Evolutionary conservation across 30 jellyfish, hydroid and myxozoan species (phyloP).

Genomic region (Hydractinia echinata): DNA sequence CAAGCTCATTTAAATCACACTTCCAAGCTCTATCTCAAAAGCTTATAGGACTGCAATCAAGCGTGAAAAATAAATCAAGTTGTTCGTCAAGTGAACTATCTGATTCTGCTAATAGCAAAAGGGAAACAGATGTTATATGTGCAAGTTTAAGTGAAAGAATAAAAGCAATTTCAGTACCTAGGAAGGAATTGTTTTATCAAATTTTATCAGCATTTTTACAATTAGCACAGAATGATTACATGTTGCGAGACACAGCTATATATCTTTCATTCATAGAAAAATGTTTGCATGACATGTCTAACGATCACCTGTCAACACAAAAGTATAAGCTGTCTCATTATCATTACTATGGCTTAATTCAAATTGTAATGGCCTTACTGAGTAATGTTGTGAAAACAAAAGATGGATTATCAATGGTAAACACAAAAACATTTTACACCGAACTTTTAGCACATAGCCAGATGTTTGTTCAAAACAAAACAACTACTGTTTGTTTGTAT

Average conservation of each 20-base stretch:
- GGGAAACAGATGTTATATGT: neutral
- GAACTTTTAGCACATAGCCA: neutral
- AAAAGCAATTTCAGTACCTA: neutral
- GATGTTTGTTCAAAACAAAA: neutral
- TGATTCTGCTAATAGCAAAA: neutral
- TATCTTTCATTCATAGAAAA: constrained; percentile 9
- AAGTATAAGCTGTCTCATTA: neutral
- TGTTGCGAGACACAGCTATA: neutral
- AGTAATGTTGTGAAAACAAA: neutral
- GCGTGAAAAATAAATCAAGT: neutral
- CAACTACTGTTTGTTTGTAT: neutral
- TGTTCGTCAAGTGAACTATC: constrained; percentile 7
- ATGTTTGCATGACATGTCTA: neutral
- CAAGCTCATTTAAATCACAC: constrained; percentile 8
- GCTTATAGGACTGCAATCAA: neutral
- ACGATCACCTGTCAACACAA: neutral
- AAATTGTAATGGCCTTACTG: neutral
- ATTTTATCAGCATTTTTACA: constrained; percentile 3
- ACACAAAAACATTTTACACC: neutral
- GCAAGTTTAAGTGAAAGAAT: neutral
- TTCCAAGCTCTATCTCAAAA: neutral
- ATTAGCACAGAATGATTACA: constrained; percentile 12
- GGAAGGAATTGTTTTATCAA: constrained; percentile 16
- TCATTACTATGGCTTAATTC: neutral
- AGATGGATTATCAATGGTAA: constrained; percentile 16